These are phyloP conservation scores for Linnaemya tessellans DNA, from an alignment of 2,888 invertebrate species.

Conservation along the genomic window DNA sequence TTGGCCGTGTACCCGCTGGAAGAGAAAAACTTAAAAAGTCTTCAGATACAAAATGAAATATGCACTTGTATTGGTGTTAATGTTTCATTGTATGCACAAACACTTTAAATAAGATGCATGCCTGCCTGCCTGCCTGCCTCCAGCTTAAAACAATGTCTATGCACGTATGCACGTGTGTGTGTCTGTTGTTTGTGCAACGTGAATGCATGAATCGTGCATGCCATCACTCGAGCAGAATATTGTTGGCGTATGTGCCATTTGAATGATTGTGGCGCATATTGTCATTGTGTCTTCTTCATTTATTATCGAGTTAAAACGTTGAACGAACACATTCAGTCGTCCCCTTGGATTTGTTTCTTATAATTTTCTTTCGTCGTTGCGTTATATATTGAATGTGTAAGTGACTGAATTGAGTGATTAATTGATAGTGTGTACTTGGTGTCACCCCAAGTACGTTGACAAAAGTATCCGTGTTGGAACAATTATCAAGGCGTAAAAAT, in stretches of 20 bases:
- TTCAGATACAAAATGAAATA: constrained; percentile 32
- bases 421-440: constrained; percentile 68
- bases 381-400: constrained; percentile 30
- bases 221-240: constrained; percentile 19
- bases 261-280: constrained; percentile 22
- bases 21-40: constrained; percentile 4
- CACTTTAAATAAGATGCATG: constrained; percentile 15
- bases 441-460: constrained; percentile 61
- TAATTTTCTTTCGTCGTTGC: background rate
- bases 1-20: constrained; percentile 5
- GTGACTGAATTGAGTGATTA: constrained; percentile 70
- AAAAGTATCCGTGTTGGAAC: constrained; percentile 18
- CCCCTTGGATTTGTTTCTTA: constrained; percentile 8
- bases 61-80: constrained; percentile 50
- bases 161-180: background rate
- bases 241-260: constrained; percentile 14
- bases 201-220: constrained; percentile 29
- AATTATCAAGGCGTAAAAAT: constrained; percentile 12
- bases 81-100: constrained; percentile 37
- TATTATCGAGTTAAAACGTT: constrained; percentile 20
- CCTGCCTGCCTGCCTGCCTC: constrained; percentile 16
- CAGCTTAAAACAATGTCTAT: constrained; percentile 2
- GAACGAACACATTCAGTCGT: constrained; percentile 13
- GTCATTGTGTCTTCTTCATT: constrained; percentile 44
- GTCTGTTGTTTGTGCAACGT: constrained; percentile 38